Conservation (phyloP, 2,797 vertebrate species). For the Urocyon cinereoargenteus region DNA sequence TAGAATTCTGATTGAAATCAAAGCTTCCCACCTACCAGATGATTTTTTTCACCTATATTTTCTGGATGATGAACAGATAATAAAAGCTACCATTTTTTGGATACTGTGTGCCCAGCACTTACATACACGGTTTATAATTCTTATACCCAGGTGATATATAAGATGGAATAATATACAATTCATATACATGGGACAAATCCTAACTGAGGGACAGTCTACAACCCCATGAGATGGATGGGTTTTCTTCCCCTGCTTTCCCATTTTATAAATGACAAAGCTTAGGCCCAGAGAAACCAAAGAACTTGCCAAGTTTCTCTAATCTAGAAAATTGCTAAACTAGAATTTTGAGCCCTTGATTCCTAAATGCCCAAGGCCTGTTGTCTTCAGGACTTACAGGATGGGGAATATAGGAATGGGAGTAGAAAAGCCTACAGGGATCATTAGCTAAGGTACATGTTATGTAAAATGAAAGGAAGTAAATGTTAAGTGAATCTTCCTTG, state of each 20-base stretch:
- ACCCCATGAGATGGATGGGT: not conserved
- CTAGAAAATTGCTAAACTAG: not conserved
- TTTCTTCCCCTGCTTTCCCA: not conserved
- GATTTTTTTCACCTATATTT: not conserved
- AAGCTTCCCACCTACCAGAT: not conserved
- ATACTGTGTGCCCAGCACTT: not conserved
- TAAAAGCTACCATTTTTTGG: not conserved
- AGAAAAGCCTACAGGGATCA: not conserved
- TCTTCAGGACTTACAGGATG: not conserved
- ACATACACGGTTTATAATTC: not conserved
- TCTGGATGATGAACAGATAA: not conserved
- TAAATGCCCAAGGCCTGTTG: not conserved
- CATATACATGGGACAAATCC: not conserved
- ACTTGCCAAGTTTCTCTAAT: not conserved
- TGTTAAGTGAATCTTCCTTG: not conserved
- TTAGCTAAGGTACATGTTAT: not conserved
- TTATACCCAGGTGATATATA: not conserved
- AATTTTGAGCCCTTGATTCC: not conserved
- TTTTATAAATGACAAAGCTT: not conserved
- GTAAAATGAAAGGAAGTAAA: not conserved
- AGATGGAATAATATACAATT: not conserved
- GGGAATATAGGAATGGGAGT: not conserved
- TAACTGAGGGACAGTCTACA: not conserved
- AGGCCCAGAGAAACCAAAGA: not conserved
- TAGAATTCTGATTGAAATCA: not conserved